Percentiles rank a stretch among this genome's conserved stretches.
Evolutionary conservation across 2,888 invertebrate species (phyloP).

Genomic region (Parasteatoda lunata): DNA sequence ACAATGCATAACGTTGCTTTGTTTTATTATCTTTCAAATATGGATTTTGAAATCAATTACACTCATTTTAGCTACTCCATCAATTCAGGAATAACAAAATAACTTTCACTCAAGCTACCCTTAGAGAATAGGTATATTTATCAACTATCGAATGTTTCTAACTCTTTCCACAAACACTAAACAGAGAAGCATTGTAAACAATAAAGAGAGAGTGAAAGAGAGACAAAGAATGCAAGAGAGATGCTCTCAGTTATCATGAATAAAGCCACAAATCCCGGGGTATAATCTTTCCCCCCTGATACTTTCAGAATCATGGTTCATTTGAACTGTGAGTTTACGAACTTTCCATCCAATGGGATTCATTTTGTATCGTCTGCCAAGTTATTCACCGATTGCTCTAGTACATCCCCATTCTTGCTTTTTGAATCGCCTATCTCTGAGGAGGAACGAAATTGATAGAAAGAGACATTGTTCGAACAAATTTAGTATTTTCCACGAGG

Average conservation of each 20-base stretch:
- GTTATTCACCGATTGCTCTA: constrained; percentile 19
- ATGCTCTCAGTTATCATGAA: constrained; percentile 36
- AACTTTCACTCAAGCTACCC: neutral
- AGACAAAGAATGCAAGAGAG: constrained; percentile 17
- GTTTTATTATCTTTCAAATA: neutral
- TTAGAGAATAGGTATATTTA: constrained; percentile 26
- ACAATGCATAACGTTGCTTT: too few relatives aligned
- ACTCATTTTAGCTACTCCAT: constrained; percentile 7
- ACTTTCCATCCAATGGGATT: constrained; percentile 33
- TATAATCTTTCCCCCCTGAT: constrained; percentile 24
- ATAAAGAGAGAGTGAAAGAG: constrained; percentile 11
- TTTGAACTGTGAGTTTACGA: constrained; percentile 32
- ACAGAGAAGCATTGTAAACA: constrained; percentile 14
- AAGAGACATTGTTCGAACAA: constrained; percentile 16
- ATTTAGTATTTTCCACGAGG: neutral
- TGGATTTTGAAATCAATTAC: constrained; percentile 18
- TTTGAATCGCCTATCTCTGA: constrained; percentile 7
- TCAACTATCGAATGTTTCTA: constrained; percentile 17
- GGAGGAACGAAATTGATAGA: constrained; percentile 26
- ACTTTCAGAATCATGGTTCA: constrained; percentile 33
- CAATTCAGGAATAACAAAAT: constrained; percentile 9
- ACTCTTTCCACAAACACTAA: constrained; percentile 7
- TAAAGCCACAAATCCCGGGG: constrained; percentile 35
- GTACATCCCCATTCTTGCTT: neutral
- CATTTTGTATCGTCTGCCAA: constrained; percentile 11